Evolutionary conservation across 1,140 invertebrate genomes (phyloP).

Genomic region (Bemisia tabaci): DNA sequence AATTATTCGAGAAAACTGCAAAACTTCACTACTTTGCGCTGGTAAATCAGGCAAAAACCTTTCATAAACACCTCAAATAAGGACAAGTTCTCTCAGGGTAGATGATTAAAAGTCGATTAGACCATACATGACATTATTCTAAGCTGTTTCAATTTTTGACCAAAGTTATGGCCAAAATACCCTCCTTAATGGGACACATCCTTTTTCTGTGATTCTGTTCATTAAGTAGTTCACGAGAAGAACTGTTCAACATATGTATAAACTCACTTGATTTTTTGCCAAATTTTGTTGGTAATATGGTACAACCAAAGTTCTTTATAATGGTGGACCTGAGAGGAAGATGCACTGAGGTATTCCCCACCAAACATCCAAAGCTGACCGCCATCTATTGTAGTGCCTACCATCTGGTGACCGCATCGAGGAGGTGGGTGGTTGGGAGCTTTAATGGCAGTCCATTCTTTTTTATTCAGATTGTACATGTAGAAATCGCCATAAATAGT

Average conservation of each 20-base stretch:
- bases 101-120: no score
- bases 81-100: no score
- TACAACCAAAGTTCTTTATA: constrained; percentile 87
- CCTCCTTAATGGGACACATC: no score
- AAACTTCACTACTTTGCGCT: no score
- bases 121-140: no score
- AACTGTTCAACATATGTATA: no score
- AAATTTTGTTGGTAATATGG: constrained; percentile 60
- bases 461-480: constrained; percentile 66
- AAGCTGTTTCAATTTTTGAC: no score
- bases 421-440: constrained; percentile 70
- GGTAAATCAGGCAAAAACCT: no score
- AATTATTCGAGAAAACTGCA: no score
- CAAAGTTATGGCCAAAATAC: no score
- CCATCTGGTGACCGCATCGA: constrained; percentile 73
- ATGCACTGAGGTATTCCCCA: constrained; percentile 80
- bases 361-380: constrained; percentile 79
- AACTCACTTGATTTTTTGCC: constrained; percentile 67
- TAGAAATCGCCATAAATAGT: constrained; percentile 71
- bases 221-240: background rate
- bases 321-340: constrained; percentile 85
- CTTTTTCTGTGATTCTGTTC: background rate
- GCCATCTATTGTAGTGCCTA: constrained; percentile 51
- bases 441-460: constrained; percentile 65
- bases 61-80: no score